Percentiles rank a stretch among this genome's conserved stretches.
phyloP scores from a whole-genome alignment of 2,888 invertebrate genomes.

The Parthenolecanium corni region DNA sequence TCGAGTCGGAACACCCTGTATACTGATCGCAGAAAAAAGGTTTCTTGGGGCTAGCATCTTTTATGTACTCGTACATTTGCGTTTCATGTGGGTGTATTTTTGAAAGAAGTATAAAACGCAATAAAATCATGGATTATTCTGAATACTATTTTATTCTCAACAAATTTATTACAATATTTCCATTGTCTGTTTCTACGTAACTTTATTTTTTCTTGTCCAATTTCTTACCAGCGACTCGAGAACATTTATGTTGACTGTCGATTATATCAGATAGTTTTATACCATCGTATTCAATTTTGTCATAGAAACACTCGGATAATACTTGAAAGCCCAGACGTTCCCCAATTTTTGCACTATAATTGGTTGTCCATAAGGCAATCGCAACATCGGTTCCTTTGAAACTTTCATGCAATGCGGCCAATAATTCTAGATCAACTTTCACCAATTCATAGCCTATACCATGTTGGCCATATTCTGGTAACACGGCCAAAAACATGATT shows the following conservation, averaged over 20 bases:
- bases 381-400: constrained; percentile 9
- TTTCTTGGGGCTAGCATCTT: too few relatives aligned
- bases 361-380: constrained; percentile 1
- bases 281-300: constrained; percentile 7
- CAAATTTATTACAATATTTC: too few relatives aligned
- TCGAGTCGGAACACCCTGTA: too few relatives aligned
- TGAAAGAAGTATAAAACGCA: too few relatives aligned
- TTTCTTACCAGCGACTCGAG: neutral
- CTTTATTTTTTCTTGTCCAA: too few relatives aligned
- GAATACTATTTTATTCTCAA: too few relatives aligned
- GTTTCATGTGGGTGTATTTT: too few relatives aligned
- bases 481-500: constrained; percentile 20
- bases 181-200: too few relatives aligned
- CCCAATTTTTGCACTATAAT: neutral
- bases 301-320: neutral
- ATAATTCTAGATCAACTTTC: constrained; percentile 8
- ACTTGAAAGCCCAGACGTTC: constrained; percentile 7
- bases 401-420: neutral
- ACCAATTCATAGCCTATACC: constrained; percentile 9
- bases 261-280: constrained; percentile 11
- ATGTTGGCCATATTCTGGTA: constrained; percentile 3
- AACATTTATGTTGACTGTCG: neutral
- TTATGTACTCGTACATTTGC: too few relatives aligned
- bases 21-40: too few relatives aligned
- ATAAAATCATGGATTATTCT: too few relatives aligned